Evolutionary conservation across 2,113 vertebrate species (phyloP).

Genomic region (Scomber japonicus): DNA sequence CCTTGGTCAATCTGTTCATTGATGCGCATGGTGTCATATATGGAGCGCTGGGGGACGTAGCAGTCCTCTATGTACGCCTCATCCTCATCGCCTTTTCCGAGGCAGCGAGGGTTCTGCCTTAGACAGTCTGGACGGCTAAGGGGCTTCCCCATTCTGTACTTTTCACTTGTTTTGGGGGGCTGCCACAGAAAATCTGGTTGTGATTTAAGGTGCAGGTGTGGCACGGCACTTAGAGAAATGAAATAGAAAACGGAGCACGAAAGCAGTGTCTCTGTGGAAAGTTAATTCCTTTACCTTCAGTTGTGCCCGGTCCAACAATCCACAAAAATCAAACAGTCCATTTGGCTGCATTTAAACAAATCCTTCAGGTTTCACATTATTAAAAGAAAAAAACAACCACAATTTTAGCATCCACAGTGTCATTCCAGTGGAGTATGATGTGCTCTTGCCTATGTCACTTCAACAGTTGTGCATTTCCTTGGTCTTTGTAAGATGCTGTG

Average conservation of each 20-base stretch:
- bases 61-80: slow-evolving; percentile 99
- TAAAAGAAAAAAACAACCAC: background rate
- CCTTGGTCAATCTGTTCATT: slow-evolving; percentile 99
- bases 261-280: slow-evolving; percentile 27
- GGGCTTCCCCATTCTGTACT: slow-evolving; percentile 93
- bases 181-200: slow-evolving; percentile 25
- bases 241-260: slow-evolving; percentile 25
- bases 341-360: slow-evolving; percentile 48
- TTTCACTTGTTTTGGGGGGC: slow-evolving; percentile 3
- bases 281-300: slow-evolving; percentile 43
- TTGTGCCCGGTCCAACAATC: slow-evolving; percentile 48
- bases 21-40: slow-evolving; percentile 99
- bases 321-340: slow-evolving; percentile 57
- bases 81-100: slow-evolving; percentile 97
- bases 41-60: slow-evolving; percentile 98
- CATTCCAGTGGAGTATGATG: background rate
- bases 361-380: slow-evolving; percentile 68
- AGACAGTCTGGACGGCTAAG: slow-evolving; percentile 98
- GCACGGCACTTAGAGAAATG: slow-evolving; percentile 25
- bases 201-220: slow-evolving; percentile 48
- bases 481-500: slow-evolving; percentile 66
- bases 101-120: slow-evolving; percentile 94
- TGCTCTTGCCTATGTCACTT: slow-evolving; percentile 69
- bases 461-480: slow-evolving; percentile 71
- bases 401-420: slow-evolving; percentile 38